Evolutionary conservation across 1,140 invertebrate genomes (phyloP).

Genomic region (Ceratitis capitata): DNA sequence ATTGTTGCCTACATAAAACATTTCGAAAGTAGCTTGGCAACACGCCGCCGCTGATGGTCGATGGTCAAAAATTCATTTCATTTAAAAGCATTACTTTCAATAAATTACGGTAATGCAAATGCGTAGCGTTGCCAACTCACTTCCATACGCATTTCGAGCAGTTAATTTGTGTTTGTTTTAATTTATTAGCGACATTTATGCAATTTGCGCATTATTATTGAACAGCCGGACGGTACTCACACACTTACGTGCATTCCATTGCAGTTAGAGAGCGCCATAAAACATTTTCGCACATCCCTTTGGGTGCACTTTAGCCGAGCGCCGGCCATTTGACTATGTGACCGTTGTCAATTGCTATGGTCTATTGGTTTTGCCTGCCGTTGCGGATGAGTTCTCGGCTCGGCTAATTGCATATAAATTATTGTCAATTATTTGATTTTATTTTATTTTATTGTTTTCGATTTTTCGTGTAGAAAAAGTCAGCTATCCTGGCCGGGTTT

Average conservation of each 20-base stretch:
- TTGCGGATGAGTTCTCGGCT: neutral
- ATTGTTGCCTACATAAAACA: neutral
- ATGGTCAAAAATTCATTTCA: neutral
- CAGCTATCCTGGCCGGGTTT: neutral
- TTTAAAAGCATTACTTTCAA: neutral
- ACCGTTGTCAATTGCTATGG: slow-evolving; percentile 22
- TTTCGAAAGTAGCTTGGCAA: neutral
- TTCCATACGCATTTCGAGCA: neutral
- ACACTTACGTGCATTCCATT: neutral
- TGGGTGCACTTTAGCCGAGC: neutral
- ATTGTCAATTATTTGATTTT: slow-evolving; percentile 3
- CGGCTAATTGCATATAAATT: slow-evolving; percentile 34
- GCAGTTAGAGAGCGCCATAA: neutral
- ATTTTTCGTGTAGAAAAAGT: neutral
- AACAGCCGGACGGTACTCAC: neutral
- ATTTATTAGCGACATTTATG: slow-evolving; percentile 32
- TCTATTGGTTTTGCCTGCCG: slow-evolving; percentile 12
- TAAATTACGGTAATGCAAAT: slow-evolving; percentile 15
- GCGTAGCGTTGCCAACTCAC: neutral
- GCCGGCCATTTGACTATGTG: neutral
- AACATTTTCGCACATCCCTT: slow-evolving; percentile 31
- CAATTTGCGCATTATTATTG: slow-evolving; percentile 27
- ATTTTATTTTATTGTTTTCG: too few relatives aligned
- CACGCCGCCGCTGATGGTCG: neutral
- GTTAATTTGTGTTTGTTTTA: slow-evolving; percentile 30